Evolutionary conservation across 2,888 invertebrate species (phyloP).

Genomic region (Pheosia gnoma): DNA sequence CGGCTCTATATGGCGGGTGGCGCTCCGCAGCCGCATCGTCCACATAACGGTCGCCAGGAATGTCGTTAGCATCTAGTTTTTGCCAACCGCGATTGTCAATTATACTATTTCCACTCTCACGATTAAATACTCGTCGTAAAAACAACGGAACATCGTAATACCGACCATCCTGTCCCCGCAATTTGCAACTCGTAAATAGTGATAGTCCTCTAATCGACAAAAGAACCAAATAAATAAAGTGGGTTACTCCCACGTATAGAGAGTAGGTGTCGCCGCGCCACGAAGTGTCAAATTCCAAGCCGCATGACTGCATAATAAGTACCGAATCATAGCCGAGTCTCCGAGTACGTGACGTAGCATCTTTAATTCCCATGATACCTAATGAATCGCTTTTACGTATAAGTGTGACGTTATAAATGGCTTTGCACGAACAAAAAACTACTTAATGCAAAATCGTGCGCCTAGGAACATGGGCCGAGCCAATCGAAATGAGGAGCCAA

Average conservation of each 20-base stretch:
- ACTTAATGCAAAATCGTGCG: constrained; percentile 80
- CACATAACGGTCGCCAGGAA: constrained; percentile 77
- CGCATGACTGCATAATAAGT: constrained; percentile 55
- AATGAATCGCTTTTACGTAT: constrained; percentile 68
- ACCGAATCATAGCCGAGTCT: constrained; percentile 49
- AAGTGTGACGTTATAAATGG: constrained; percentile 74
- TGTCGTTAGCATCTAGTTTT: constrained; percentile 74
- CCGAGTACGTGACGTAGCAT: constrained; percentile 59
- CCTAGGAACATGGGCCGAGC: constrained; percentile 74
- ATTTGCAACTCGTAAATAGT: constrained; percentile 28
- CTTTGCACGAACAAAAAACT: constrained; percentile 75
- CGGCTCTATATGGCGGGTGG: constrained; percentile 43
- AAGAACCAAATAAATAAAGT: constrained; percentile 31
- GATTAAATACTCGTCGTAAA: constrained; percentile 55
- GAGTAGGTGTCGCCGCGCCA: constrained; percentile 39
- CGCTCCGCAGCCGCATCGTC: constrained; percentile 57
- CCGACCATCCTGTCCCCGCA: constrained; percentile 32
- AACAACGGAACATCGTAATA: constrained; percentile 44
- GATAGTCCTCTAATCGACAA: constrained; percentile 32
- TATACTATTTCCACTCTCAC: constrained; percentile 59
- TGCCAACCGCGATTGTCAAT: constrained; percentile 63
- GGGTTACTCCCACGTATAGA: constrained; percentile 52
- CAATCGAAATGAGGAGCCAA: constrained; percentile 76
- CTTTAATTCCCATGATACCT: constrained; percentile 61
- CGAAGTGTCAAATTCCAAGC: constrained; percentile 54